Evolutionary conservation across 2,797 vertebrate genomes (phyloP).

Genomic region (Argya squamiceps): DNA sequence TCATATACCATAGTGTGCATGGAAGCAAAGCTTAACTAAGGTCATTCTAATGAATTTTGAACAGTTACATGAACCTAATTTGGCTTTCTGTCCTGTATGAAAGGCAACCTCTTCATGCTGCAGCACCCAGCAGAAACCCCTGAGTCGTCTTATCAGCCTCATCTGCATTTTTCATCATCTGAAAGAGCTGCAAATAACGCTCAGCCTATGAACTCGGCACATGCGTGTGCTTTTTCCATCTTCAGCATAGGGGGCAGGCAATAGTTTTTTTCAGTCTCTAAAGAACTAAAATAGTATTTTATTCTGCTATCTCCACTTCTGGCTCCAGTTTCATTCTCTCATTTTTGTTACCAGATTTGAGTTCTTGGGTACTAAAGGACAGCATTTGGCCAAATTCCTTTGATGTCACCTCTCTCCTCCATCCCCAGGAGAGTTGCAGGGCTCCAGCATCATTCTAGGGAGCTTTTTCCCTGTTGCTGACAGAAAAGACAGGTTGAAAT

Average conservation of each 20-base stretch:
- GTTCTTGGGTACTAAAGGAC: not conserved
- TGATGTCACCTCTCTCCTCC: not conserved
- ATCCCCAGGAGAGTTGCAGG: not conserved
- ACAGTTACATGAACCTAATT: slow-evolving; percentile 42
- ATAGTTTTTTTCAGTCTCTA: not conserved
- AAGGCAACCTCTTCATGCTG: slow-evolving; percentile 13
- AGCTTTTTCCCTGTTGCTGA: not conserved
- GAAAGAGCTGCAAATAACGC: slow-evolving; percentile 4
- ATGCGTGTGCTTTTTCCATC: not conserved
- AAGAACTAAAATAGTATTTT: slow-evolving; percentile 9
- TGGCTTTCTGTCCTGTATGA: slow-evolving; percentile 47
- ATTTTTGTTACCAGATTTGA: slow-evolving; percentile 25
- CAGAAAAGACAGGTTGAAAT: not conserved
- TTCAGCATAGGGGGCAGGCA: not conserved
- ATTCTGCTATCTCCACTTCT: not conserved
- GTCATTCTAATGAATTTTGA: slow-evolving; percentile 65
- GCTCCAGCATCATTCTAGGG: not conserved
- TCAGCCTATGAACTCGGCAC: not conserved
- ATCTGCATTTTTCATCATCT: slow-evolving; percentile 29
- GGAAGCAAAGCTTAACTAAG: slow-evolving; percentile 55
- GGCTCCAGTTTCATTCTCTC: not conserved
- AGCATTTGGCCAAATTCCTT: not conserved
- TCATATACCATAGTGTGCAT: slow-evolving; percentile 24
- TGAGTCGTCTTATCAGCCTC: not conserved
- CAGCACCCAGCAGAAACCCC: slow-evolving; percentile 20